phyloP scores from a whole-genome alignment of 2,113 vertebrate species.

The Plestiodon gilberti region DNA sequence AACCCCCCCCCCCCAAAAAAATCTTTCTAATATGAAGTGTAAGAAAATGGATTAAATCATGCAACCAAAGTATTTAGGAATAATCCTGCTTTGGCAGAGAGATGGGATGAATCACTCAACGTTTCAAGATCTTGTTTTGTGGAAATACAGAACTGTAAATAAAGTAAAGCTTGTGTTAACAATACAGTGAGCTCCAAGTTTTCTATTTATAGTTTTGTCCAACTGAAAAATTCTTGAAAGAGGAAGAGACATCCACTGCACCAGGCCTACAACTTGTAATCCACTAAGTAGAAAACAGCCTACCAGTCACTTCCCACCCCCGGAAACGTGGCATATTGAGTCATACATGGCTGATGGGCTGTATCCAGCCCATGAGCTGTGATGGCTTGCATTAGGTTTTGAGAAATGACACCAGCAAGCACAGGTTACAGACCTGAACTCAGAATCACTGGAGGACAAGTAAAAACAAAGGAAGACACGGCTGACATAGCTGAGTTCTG shows the following conservation, averaged over 20 bases:
- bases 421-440: not conserved
- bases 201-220: too few species aligned
- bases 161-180: not conserved
- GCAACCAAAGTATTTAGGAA: not conserved
- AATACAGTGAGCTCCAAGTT: not conserved
- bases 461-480: not conserved
- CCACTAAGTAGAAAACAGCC: not conserved
- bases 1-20: not conserved
- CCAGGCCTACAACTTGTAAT: not conserved
- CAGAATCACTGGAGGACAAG: not conserved
- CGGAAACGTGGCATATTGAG: not conserved
- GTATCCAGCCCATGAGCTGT: not conserved
- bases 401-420: not conserved
- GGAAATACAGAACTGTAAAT: not conserved
- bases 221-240: not conserved
- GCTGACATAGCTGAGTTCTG: not conserved
- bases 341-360: not conserved
- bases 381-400: not conserved
- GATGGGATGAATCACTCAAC: not conserved
- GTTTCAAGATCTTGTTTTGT: not conserved
- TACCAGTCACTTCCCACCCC: not conserved
- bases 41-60: not conserved
- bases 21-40: not conserved
- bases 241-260: not conserved
- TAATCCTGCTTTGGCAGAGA: not conserved